Percentiles rank a stretch among this genome's conserved stretches.
Conservation (phyloP, 1,140 invertebrate genomes). For the Bombus vancouverensis region DNA sequence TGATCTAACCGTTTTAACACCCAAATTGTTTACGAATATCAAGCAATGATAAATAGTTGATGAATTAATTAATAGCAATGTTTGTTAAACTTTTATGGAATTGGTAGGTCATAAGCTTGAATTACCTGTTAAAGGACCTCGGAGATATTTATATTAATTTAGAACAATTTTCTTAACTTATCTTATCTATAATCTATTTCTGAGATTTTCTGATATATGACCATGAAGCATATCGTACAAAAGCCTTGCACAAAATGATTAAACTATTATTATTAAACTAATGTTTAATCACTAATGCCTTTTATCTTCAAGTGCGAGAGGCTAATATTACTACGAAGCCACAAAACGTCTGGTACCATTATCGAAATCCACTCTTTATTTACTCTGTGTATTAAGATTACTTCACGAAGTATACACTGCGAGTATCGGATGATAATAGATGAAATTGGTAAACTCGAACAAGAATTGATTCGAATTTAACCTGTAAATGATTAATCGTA, state of each 20-base stretch:
- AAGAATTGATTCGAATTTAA: conserved; percentile 5
- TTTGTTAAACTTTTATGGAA: too few species aligned
- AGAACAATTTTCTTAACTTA: too few species aligned
- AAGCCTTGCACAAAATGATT: not conserved
- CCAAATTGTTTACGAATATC: not conserved
- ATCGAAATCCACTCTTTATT: conserved; percentile 47
- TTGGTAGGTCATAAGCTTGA: not conserved
- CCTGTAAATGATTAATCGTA: not conserved
- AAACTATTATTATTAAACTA: not conserved
- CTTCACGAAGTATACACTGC: not conserved
- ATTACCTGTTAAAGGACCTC: not conserved
- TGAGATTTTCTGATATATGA: too few species aligned
- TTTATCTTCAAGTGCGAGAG: not conserved
- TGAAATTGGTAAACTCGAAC: conserved; percentile 16
- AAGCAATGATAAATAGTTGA: not conserved
- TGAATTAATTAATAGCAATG: not conserved
- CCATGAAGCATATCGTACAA: not conserved
- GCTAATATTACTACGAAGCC: not conserved
- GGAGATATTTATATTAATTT: too few species aligned
- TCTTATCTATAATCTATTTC: too few species aligned
- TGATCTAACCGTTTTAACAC: not conserved
- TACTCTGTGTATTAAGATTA: conserved; percentile 26
- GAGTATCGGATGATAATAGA: not conserved
- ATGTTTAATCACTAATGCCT: not conserved
- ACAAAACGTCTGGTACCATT: conserved; percentile 26